Evolutionary conservation across 2,113 vertebrate species (phyloP).

Genomic region (Rissa tridactyla): DNA sequence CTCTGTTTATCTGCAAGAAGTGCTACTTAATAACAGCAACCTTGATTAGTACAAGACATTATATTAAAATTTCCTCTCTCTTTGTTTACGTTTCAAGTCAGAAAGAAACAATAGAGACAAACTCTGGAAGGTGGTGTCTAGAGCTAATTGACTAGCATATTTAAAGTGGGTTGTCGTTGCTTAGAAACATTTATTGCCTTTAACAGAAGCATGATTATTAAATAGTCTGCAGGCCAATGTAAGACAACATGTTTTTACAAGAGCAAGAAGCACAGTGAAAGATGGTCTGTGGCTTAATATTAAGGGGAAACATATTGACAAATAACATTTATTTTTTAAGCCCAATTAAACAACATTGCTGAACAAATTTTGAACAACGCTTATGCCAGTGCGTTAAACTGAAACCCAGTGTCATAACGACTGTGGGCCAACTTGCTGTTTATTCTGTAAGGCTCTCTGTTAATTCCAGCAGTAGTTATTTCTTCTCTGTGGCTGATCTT

Average conservation of each 20-base stretch:
- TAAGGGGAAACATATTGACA: conserved; percentile 16
- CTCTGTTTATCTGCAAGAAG: background rate
- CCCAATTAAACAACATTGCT: background rate
- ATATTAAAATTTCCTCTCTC: background rate
- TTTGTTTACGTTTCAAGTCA: background rate
- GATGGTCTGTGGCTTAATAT: background rate
- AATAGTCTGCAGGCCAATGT: background rate
- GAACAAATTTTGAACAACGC: background rate
- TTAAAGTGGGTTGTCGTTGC: conserved; percentile 37
- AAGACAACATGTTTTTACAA: background rate
- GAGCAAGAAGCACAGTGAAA: conserved; percentile 1
- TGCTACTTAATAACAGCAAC: background rate
- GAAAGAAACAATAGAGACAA: background rate
- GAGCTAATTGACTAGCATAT: conserved; percentile 24
- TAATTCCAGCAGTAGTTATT: background rate
- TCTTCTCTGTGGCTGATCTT: background rate
- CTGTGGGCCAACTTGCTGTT: background rate
- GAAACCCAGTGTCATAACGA: background rate
- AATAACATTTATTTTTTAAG: background rate
- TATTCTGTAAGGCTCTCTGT: background rate
- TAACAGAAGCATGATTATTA: background rate
- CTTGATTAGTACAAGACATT: background rate
- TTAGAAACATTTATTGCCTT: conserved; percentile 39
- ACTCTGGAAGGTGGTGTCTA: background rate
- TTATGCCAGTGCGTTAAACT: background rate